phyloP scores from a whole-genome alignment of 2,113 vertebrate genomes.

The Odontophorus gujanensis region DNA sequence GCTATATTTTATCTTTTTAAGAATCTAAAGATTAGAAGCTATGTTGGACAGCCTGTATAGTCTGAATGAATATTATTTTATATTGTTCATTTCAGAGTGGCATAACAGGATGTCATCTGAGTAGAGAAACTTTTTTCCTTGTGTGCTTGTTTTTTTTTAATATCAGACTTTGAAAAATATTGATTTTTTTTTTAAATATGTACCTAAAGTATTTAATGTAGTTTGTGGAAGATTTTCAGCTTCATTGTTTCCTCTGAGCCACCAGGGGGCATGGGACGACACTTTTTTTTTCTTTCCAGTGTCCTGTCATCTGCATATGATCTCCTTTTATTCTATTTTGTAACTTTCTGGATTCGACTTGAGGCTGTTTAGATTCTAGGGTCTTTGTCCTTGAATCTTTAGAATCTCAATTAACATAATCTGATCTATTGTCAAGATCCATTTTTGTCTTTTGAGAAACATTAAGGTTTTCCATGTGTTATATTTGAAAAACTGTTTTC shows the following conservation, averaged over 20 bases:
- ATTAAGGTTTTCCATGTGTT: background rate
- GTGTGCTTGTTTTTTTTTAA: background rate
- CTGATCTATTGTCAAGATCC: background rate
- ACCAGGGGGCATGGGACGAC: constrained; percentile 54
- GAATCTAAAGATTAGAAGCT: background rate
- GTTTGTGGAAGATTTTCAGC: background rate
- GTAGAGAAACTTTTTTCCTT: background rate
- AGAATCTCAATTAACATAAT: background rate
- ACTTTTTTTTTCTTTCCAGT: background rate
- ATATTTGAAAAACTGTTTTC: background rate
- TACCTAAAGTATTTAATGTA: accelerated
- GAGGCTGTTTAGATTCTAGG: background rate
- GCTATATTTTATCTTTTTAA: background rate
- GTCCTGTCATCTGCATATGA: background rate
- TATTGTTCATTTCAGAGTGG: background rate
- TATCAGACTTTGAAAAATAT: background rate
- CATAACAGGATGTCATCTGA: background rate
- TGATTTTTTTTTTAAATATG: background rate
- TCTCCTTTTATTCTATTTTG: background rate
- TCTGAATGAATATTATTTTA: background rate
- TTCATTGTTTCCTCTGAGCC: constrained; percentile 8
- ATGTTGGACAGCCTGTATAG: background rate
- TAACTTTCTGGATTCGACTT: background rate
- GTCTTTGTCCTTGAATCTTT: background rate
- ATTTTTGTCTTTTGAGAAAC: background rate